phyloP scores from a whole-genome alignment of 1,140 invertebrate genomes.

The Diuraphis noxia region DNA sequence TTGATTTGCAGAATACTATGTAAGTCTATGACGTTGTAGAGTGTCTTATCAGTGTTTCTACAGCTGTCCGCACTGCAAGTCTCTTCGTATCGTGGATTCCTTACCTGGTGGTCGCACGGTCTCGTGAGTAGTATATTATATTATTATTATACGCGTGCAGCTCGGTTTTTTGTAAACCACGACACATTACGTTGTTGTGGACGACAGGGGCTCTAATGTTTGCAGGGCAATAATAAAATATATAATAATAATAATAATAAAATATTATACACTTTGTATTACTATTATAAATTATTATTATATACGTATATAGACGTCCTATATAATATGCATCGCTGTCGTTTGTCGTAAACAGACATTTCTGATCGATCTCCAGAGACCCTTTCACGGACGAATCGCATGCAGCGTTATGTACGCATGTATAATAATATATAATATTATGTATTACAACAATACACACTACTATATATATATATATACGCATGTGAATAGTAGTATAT shows the following conservation, averaged over 20 bases:
- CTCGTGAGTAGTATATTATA: neutral
- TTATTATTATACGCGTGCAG: neutral
- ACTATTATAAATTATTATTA: too few species aligned
- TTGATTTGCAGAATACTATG: too few species aligned
- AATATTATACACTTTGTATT: neutral
- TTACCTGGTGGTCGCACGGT: neutral
- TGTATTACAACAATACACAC: neutral
- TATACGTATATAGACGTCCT: too few species aligned
- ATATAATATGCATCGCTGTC: neutral
- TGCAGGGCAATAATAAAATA: neutral
- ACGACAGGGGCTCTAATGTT: neutral
- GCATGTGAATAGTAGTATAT: neutral
- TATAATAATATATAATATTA: neutral
- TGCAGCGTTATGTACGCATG: neutral
- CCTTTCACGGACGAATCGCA: constrained; percentile 4
- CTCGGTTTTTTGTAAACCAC: neutral
- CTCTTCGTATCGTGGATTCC: neutral
- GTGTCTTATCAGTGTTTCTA: too few species aligned
- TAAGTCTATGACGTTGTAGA: too few species aligned
- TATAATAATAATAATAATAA: neutral
- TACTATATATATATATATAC: neutral
- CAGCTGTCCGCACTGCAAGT: neutral
- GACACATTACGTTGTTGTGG: neutral
- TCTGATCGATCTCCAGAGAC: constrained; percentile 49
- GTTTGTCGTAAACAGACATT: neutral